Evolutionary conservation across 1,140 invertebrate species (phyloP), one percentile per base, ranked within the genome.

Genomic region (Drosophila pachea): DNA sequence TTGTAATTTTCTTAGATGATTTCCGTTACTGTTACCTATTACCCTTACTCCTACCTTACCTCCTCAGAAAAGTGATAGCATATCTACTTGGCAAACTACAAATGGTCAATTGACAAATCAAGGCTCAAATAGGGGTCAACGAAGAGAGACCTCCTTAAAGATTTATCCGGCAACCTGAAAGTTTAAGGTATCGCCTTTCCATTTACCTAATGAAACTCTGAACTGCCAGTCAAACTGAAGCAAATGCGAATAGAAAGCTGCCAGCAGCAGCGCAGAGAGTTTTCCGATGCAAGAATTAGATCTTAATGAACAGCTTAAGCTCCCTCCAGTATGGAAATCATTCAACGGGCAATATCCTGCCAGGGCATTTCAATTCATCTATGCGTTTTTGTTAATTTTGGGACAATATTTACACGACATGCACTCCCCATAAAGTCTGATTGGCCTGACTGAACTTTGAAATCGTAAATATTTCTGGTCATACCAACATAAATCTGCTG

Each of bases 161-260:
- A 76, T 60, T 76, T 73, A 73, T 77, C 64, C 32, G 40, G 8
- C 32, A 4, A 1, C 11, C 12, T 43, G 22, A 32, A 9, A 7
- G 35, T 55, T 48, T 14, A 16, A 70, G 36, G n/a, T 12, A 55
- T 5, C 22, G 29, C 16, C 12, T 16, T 53, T 47, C 50, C 64
- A 78, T 78, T 78, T 69, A 61, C 47, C 75, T 78, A 77, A 77
- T 77, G 64, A 60, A 74, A 78, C 69, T 73, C n/a, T 32, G 8
- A 12, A 55, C 43, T 38, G 38, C 22, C 32, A 40, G 2, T 16
- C 43, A 14, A 40, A 33, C n/a, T 4, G 9, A 40, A 48, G 40
- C 5, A 53, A 61, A 62, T 32, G 33, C 8, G 14, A 11, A 53
- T 36, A 11, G 9, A 38, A 35, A 9, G 35, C 14, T 36, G 14